Conservation (phyloP, 2,113 vertebrate genomes). For the Anas platyrhynchos region DNA sequence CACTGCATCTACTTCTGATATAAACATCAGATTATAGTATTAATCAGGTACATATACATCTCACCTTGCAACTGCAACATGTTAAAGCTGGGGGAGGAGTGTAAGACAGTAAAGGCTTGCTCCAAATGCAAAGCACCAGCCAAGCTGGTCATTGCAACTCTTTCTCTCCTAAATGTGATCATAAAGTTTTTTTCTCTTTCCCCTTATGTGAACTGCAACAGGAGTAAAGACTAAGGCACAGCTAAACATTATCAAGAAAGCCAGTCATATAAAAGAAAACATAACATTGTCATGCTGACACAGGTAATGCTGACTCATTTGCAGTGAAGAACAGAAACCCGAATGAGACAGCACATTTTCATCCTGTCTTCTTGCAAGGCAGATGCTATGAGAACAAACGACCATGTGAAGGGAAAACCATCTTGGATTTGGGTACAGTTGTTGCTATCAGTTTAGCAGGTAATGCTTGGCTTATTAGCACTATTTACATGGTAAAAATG, state of each 20-base stretch:
- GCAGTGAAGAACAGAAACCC: background rate
- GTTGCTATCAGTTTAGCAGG: background rate
- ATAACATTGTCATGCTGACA: background rate
- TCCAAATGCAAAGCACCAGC: background rate
- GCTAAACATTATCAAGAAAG: background rate
- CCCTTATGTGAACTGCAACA: background rate
- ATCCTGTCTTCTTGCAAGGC: background rate
- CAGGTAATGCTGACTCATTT: background rate
- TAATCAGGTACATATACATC: background rate
- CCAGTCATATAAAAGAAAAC: background rate
- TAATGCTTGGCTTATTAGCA: background rate
- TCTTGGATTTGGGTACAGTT: fast-evolving
- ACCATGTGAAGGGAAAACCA: background rate
- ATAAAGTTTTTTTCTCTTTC: background rate
- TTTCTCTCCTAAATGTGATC: background rate
- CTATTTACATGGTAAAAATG: background rate
- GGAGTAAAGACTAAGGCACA: background rate
- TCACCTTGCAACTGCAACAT: background rate
- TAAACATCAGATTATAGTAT: background rate
- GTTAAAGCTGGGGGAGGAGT: background rate
- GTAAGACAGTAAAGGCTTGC: background rate
- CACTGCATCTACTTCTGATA: background rate
- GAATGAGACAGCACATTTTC: background rate
- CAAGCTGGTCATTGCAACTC: background rate
- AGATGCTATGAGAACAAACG: background rate